A percentile compares a stretch with the other conserved stretches of the same genome.
phyloP scores from a whole-genome alignment of 2,113 vertebrate species.

The Petroica traversi region DNA sequence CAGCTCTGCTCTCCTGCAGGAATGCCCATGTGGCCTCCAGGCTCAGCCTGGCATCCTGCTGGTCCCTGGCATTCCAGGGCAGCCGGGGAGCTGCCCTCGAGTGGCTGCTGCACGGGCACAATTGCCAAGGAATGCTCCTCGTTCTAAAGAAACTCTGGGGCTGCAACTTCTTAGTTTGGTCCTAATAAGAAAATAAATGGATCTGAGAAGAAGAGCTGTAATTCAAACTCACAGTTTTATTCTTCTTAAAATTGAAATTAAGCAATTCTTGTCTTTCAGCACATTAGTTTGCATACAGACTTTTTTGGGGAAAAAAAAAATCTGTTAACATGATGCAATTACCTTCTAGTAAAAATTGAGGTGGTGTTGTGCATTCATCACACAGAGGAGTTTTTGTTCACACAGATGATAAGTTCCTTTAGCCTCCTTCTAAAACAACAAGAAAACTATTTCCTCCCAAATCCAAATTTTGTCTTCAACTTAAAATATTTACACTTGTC shows the following conservation, averaged over 20 bases:
- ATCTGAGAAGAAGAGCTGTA: neutral
- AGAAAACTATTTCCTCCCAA: rapidly evolving
- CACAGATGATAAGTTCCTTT: neutral
- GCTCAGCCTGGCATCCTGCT: neutral
- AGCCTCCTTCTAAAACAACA: neutral
- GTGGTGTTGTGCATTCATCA: neutral
- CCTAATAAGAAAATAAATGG: neutral
- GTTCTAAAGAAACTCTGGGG: neutral
- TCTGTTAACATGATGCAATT: neutral
- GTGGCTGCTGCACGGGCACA: neutral
- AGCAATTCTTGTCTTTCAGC: neutral
- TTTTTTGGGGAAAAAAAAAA: neutral
- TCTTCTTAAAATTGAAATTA: neutral
- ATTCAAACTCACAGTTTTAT: neutral
- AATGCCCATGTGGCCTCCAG: constrained; percentile 13
- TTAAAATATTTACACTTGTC: neutral
- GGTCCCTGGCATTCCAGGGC: neutral
- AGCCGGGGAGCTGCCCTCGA: neutral
- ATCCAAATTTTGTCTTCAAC: neutral
- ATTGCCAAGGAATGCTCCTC: neutral
- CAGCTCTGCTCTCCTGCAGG: neutral
- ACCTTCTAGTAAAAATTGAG: neutral
- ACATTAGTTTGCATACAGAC: neutral
- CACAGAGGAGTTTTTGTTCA: neutral
- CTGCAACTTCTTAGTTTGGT: neutral